Base-by-base conservation (phyloP, 1,140 invertebrate genomes). In the Aethina tumida region DNA sequence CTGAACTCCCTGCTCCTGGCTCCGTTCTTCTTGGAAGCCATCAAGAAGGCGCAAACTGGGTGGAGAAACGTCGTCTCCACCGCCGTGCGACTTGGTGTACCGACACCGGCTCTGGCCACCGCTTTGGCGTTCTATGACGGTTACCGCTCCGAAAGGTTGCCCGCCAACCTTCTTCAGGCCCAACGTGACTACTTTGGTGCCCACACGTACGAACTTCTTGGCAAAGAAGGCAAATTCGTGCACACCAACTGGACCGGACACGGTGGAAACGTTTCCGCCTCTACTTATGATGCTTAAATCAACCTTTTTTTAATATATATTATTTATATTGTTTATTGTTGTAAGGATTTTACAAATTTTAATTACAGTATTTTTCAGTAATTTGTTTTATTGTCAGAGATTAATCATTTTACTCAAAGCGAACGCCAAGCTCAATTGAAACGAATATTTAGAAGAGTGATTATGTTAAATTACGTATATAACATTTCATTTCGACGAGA, bases 201-300 rank as follows among this genome's bases (percentile, higher is more conserved):
- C 1, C 97, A 99, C 62, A 99, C 95, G 0, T 99, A 99, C 54
- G 95, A 99, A 63, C 62, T 97, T 26, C 59, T 94, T 2, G 70
- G 67, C 5, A 67, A 84, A 37, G 94, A 96, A 28, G 94, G 94
- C 14, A 79, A 77, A 45, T 97, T 86, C 64, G 71, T 93, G 1
- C 96, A 99, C 58, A 98, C 95, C 26, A 98, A 99, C 63, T 99
- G 96, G 96, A 99, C 96, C 6, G 96, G 96, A 9, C 84, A 87
- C 49, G 96, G 96, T 24, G 96, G 96, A 40, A 89, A 89, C 54
- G 91, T 97, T 0, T 95, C 94, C 0, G 91, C 94, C 6, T 85
- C 90, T 24, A 95, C 93, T 1, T 99, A 98, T 57, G 78, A 87
- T 60, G 93, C 84, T 41, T 97, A 78, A n/a, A n/a, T n/a, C n/a